These are phyloP conservation scores for Cephalopachus bancanus DNA, from an alignment of 2,797 vertebrate genomes.

Conservation along the genomic window DNA sequence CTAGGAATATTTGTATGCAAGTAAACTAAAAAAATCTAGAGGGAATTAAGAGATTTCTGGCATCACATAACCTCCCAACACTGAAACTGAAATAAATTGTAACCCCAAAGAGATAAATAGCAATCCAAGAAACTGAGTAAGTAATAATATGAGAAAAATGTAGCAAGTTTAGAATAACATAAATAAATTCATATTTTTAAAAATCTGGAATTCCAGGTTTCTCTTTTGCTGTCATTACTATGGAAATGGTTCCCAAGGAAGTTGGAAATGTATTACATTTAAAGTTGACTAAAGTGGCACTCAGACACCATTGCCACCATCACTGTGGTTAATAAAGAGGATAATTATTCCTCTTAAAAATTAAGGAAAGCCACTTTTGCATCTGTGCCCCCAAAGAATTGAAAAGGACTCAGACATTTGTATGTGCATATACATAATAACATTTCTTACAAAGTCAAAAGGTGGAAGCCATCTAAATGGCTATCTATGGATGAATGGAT, in stretches of 20 bases:
- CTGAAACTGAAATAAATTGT: too few relatives aligned
- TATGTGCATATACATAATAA: neutral
- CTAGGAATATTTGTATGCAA: too few relatives aligned
- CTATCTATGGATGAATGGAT: neutral
- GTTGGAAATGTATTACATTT: neutral
- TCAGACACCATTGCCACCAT: neutral
- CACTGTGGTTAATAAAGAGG: neutral
- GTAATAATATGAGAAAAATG: too few relatives aligned
- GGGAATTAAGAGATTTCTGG: too few relatives aligned
- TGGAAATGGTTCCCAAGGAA: neutral
- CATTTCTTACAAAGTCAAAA: neutral
- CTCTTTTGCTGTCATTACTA: neutral
- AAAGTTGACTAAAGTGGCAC: neutral
- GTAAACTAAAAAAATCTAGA: too few relatives aligned
- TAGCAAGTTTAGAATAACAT: neutral
- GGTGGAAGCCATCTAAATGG: neutral
- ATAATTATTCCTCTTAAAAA: slow-evolving; percentile 3
- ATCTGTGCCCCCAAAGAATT: neutral
- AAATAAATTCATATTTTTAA: neutral
- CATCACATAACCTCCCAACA: too few relatives aligned
- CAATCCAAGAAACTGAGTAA: too few relatives aligned
- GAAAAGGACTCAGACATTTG: neutral
- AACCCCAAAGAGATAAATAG: too few relatives aligned
- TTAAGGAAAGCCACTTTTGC: neutral
- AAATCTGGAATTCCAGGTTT: neutral